Conservation (phyloP, 2,113 vertebrate species). For the Rhineura floridana region DNA sequence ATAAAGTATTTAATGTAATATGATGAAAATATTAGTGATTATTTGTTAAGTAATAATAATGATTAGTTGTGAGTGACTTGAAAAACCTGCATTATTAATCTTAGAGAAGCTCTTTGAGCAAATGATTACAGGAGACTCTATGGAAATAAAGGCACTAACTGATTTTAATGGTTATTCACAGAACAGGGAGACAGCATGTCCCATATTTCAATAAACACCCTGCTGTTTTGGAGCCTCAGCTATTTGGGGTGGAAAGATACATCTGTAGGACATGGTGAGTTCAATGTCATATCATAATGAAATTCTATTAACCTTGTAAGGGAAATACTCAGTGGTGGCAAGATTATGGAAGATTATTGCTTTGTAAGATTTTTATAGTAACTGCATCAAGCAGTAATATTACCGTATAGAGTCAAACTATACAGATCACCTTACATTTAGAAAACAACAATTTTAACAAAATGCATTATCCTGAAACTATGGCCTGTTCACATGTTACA, state of each 20-base stretch:
- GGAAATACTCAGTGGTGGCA: slow-evolving; percentile 1
- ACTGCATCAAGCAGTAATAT: not conserved
- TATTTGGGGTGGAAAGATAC: slow-evolving; percentile 43
- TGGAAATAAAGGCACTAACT: slow-evolving; percentile 61
- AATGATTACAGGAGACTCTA: slow-evolving; percentile 44
- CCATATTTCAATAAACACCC: slow-evolving; percentile 59
- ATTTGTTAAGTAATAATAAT: slow-evolving; percentile 33
- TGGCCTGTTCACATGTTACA: no score
- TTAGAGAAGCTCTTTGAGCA: slow-evolving; percentile 35
- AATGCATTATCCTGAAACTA: not conserved
- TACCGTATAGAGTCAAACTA: not conserved
- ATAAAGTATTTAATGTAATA: slow-evolving; percentile 24
- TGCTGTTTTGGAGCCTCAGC: slow-evolving; percentile 56
- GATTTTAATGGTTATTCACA: slow-evolving; percentile 59
- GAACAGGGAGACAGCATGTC: slow-evolving; percentile 52
- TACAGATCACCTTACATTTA: not conserved
- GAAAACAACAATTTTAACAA: not conserved
- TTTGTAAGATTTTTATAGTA: not conserved
- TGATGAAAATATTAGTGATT: slow-evolving; percentile 10
- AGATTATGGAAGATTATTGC: slow-evolving; percentile 9
- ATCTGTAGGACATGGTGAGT: slow-evolving; percentile 34
- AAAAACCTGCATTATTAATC: slow-evolving; percentile 44
- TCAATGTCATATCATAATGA: slow-evolving; percentile 44
- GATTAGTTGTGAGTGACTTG: slow-evolving; percentile 33
- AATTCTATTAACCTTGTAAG: slow-evolving; percentile 4